Evolutionary conservation across 2,888 invertebrate species (phyloP), one percentile per base, ranked within the genome.

Genomic region (Dusona sp.): DNA sequence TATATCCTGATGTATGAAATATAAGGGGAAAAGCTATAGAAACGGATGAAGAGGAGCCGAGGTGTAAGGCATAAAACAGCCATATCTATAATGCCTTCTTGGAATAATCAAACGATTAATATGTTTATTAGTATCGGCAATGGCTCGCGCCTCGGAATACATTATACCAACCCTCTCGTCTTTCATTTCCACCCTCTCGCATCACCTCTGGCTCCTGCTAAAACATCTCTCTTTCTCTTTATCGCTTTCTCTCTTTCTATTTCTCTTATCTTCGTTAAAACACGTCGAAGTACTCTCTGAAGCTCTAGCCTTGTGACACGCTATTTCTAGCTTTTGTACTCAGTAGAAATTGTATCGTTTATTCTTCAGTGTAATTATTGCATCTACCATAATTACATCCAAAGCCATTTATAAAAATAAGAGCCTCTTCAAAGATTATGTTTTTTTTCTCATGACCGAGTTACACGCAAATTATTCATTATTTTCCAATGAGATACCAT

Each of bases 91-190:
- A 90, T 89, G 89, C 89, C 90, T 89, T 89, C 88, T 91, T 90
- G 89, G 92, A 89, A 92, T 92, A 92, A 92, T 92, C 91, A 91
- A 91, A 91, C 92, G 91, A 92, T 92, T 92, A 92, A 91, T 92
- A 92, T 91, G 92, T 92, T 92, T 92, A 92, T 91, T 91, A 91
- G 91, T 92, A 92, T 92, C 90, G 91, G 90, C 90, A 90, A 91
- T 89, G 91, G 90, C 89, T 89, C 88, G 88, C 85, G 88, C 85
- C 87, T 81, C 42, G 88, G 91, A 91, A 91, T 91, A 91, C 87
- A 91, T 91, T 90, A 90, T 85, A 77, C 67, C 81, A 51, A 61
- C 85, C 86, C 88, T 88, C 88, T 84, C 81, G 85, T 80, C 85
- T 87, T 80, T 79, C 85, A 73, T 65, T 78, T n/a, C 68, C 78